Evolutionary conservation across 1,140 invertebrate species (phyloP).

Genomic region (Elymnias hypermnestra): DNA sequence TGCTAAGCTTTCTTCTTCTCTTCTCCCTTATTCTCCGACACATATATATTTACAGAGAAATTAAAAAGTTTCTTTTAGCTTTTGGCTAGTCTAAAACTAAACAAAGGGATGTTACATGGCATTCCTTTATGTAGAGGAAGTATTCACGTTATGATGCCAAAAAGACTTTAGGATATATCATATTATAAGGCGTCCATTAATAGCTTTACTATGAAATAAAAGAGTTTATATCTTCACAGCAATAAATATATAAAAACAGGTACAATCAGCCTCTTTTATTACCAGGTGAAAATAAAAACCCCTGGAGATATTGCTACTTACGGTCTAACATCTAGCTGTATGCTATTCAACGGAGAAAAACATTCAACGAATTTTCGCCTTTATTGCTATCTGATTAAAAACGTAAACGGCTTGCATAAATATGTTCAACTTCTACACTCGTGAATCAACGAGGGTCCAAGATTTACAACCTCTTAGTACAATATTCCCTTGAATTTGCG

Average conservation of each 20-base stretch:
- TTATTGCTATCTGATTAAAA: neutral
- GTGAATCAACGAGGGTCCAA: conserved; percentile 12
- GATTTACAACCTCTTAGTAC: conserved; percentile 14
- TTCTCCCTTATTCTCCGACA: too few relatives aligned
- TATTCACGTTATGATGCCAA: too few relatives aligned
- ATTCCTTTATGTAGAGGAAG: too few relatives aligned
- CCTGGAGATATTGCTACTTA: conserved; percentile 12
- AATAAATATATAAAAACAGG: conserved; percentile 1
- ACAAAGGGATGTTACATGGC: too few relatives aligned
- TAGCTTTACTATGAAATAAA: too few relatives aligned
- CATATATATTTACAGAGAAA: too few relatives aligned
- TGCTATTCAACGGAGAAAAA: neutral
- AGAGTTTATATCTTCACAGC: too few relatives aligned
- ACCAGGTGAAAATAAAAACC: conserved; percentile 8
- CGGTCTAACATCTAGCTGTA: conserved; percentile 5
- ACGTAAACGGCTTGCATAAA: neutral
- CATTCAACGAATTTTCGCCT: neutral
- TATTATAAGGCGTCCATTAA: too few relatives aligned
- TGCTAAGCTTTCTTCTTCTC: too few relatives aligned
- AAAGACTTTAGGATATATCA: too few relatives aligned
- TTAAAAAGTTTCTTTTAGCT: too few relatives aligned
- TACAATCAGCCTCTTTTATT: conserved; percentile 9
- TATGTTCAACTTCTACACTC: neutral
- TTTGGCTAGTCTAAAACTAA: too few relatives aligned
- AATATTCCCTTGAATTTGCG: neutral